These are phyloP conservation scores for Camelus dromedarius DNA, from an alignment of 2,113 vertebrate genomes.

Conservation along the genomic window DNA sequence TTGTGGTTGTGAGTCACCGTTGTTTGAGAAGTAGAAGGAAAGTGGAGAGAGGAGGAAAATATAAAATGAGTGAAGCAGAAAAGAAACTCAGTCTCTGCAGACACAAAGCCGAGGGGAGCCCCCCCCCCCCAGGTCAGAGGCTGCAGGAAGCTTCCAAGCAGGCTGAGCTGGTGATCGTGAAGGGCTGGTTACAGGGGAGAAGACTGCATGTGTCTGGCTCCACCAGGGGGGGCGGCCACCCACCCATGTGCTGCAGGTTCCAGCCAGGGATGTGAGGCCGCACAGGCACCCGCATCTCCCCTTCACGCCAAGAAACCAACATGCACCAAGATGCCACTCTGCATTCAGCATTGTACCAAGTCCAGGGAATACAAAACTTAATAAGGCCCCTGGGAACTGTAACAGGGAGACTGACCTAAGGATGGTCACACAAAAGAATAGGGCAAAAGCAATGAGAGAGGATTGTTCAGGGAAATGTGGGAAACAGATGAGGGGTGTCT, in stretches of 20 bases:
- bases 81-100: background rate
- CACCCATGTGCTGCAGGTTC: fast-evolving
- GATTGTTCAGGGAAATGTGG: background rate
- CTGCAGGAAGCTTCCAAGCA: fast-evolving
- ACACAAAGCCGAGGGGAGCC: fast-evolving
- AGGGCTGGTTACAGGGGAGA: background rate
- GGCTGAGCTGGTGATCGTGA: background rate
- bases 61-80: conserved; percentile 43
- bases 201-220: background rate
- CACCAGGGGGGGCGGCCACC: too few species aligned
- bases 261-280: background rate
- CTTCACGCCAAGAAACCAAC: background rate
- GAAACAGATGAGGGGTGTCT: background rate
- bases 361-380: background rate
- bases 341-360: background rate
- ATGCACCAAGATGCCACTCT: background rate
- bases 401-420: background rate
- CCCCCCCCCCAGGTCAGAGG: fast-evolving
- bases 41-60: background rate
- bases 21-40: conserved; percentile 37
- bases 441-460: background rate
- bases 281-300: background rate
- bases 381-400: background rate
- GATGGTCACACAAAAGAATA: background rate
- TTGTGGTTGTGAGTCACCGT: conserved; percentile 53